These are phyloP conservation scores for Drosophila neotestacea DNA, from an alignment of 2,888 invertebrate genomes.

Conservation along the genomic window DNA sequence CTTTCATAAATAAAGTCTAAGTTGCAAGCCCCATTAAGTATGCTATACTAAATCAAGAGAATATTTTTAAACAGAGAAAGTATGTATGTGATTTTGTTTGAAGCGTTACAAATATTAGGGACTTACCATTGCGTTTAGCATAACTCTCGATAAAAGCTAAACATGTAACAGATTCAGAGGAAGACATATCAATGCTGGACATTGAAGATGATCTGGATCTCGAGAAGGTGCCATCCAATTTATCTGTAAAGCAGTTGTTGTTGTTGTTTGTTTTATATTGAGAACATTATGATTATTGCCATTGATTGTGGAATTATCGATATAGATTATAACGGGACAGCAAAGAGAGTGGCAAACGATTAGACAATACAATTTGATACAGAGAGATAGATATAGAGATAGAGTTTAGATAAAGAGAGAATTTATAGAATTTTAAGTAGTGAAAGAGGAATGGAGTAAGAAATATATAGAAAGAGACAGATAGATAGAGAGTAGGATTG, in stretches of 20 bases:
- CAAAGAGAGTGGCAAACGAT: slow-evolving; percentile 60
- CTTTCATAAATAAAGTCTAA: too few species aligned
- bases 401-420: slow-evolving; percentile 31
- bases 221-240: slow-evolving; percentile 98
- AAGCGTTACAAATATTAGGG: too few species aligned
- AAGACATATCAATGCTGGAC: slow-evolving; percentile 98
- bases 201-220: slow-evolving; percentile 98
- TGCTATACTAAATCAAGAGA: neutral
- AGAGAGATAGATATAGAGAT: slow-evolving; percentile 39
- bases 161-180: slow-evolving; percentile 97
- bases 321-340: slow-evolving; percentile 44
- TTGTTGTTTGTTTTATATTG: slow-evolving; percentile 5
- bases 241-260: slow-evolving; percentile 91
- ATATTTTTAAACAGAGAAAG: neutral
- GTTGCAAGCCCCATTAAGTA: neutral
- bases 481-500: slow-evolving; percentile 41
- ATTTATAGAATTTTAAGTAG: slow-evolving; percentile 39
- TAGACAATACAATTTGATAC: slow-evolving; percentile 54
- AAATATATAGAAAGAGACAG: slow-evolving; percentile 37
- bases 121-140: slow-evolving; percentile 95
- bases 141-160: slow-evolving; percentile 98
- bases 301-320: slow-evolving; percentile 12
- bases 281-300: slow-evolving; percentile 7
- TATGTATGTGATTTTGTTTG: too few species aligned
- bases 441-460: slow-evolving; percentile 30